Percentiles rank a stretch among this genome's conserved stretches.
Conservation (phyloP, 1,140 invertebrate species). For the Drosophila miranda region DNA sequence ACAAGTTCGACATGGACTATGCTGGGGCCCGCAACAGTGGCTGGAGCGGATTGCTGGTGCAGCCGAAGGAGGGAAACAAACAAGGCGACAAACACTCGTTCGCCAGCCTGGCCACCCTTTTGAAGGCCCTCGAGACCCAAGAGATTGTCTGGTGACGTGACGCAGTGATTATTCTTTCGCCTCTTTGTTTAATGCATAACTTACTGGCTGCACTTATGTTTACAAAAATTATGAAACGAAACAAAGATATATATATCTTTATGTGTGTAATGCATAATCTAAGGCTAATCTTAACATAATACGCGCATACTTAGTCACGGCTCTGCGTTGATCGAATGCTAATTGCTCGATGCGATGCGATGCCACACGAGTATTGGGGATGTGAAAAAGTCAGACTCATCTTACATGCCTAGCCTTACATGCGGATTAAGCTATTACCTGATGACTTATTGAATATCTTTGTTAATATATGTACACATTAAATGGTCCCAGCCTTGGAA, state of each 20-base stretch:
- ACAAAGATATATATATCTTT: too few relatives aligned
- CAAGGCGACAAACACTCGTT: constrained; percentile 30
- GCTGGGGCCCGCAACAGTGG: constrained; percentile 88
- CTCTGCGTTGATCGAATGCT: too few relatives aligned
- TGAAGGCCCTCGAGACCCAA: constrained; percentile 42
- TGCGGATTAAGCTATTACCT: constrained; percentile 38
- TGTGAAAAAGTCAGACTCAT: background rate
- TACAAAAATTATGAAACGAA: too few relatives aligned
- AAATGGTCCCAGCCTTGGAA: background rate
- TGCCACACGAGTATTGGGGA: background rate
- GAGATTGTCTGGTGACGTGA: constrained; percentile 57
- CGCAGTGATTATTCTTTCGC: background rate
- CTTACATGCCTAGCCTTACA: constrained; percentile 4
- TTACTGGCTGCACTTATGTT: too few relatives aligned
- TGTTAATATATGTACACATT: constrained; percentile 9
- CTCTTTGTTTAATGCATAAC: constrained; percentile 3
- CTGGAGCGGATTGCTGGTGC: constrained; percentile 86
- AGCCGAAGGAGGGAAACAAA: background rate
- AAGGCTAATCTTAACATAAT: too few relatives aligned
- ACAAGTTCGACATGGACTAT: constrained; percentile 90
- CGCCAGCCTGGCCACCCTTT: constrained; percentile 43
- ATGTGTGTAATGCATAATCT: too few relatives aligned
- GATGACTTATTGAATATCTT: constrained; percentile 24
- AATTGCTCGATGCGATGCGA: too few relatives aligned
- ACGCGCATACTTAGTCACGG: too few relatives aligned